Base-by-base conservation (phyloP, 2,113 vertebrate genomes). In the Semnornis frantzii region DNA sequence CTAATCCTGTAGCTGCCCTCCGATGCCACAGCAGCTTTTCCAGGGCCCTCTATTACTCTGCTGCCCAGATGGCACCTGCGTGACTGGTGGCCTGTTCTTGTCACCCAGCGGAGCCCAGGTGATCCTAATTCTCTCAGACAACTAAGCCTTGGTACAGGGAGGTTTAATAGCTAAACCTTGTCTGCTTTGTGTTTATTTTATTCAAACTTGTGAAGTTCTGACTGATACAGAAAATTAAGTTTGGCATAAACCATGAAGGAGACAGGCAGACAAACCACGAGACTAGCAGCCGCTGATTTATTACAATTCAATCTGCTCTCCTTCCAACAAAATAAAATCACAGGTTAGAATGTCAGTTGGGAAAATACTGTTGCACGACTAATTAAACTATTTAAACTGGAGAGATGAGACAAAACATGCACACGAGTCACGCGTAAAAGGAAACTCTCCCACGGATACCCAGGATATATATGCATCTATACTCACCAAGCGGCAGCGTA, bases 141-240 rank as follows among this genome's bases (percentile, higher is more conserved):
- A 71, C 39, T 25, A 23, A 55, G 27, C 37, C 25, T 2, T 34
- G 60, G 33, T 55, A 78, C 62, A 65, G 62, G 62, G 33, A 75
- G 33, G 6, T 72, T 90, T 95, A 94, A 89, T 21, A 88, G 89
- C 82, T 87, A 92, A 94, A 91, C 39, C 59, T 71, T 85, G 82
- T 87, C 76, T 68, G 28, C n/a, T 21, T 87, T 65, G 87, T 59
- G 77, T 85, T 85, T 91, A 50, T 88, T 62, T 87, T 85, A 83
- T 74, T 85, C 55, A 54, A 78, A 71, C 57, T 19, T 65, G 8
- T 44, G 63, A 88, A 64, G 20, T 69, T 89, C 60, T 69, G 65
- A 64, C 50, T 72, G 69, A 85, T 79, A 62, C 83, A 57, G 66
- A 83, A 92, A 83, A 28, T 16, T 59, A 54, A 42, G 33, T 85